A percentile compares a stretch with the other conserved stretches of the same genome.
phyloP scores from a whole-genome alignment of 1,140 invertebrate genomes.

The Papilio glaucus region DNA sequence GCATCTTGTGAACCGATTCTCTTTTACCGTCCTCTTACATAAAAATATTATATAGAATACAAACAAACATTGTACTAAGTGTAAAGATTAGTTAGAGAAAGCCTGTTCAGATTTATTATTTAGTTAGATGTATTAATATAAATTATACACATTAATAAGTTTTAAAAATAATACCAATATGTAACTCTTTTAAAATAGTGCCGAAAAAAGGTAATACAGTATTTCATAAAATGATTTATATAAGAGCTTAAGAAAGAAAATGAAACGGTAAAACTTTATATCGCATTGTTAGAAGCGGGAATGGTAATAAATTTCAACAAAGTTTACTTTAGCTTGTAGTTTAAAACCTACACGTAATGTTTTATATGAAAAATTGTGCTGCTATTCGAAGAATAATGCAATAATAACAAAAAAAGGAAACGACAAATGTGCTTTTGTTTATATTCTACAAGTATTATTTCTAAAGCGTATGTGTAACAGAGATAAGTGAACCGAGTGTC shows the following conservation, averaged over 20 bases:
- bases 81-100: no score
- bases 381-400: not conserved
- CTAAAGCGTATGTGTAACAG: no score
- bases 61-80: no score
- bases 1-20: no score
- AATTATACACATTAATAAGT: no score
- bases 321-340: conserved; percentile 20
- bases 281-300: conserved; percentile 17
- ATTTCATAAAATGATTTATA: conserved; percentile 22
- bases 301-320: conserved; percentile 24
- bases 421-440: not conserved
- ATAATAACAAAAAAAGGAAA: not conserved
- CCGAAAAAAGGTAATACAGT: not conserved
- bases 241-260: conserved; percentile 19
- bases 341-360: not conserved
- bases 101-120: no score
- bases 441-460: no score
- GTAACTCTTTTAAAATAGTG: not conserved
- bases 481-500: no score
- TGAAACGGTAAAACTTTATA: conserved; percentile 20
- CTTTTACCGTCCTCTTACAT: no score
- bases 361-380: conserved; percentile 21
- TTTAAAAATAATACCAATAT: not conserved
- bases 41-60: no score
- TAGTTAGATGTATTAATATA: no score